phyloP scores from a whole-genome alignment of 2,113 vertebrate genomes.

The Pandion haliaetus region DNA sequence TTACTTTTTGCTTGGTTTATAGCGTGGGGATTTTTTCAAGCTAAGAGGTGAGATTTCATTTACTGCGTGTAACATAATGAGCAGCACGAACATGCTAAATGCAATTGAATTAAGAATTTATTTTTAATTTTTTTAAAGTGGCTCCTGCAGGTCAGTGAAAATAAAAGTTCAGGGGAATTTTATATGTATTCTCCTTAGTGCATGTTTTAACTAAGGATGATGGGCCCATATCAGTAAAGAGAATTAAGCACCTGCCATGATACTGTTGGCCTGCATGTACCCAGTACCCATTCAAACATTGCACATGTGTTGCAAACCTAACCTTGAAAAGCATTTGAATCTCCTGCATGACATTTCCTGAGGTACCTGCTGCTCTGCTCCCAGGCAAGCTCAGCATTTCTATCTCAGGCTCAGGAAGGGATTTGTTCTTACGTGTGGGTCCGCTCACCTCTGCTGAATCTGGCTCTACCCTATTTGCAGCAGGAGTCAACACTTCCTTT shows the following conservation, averaged over 20 bases:
- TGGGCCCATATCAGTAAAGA: neutral
- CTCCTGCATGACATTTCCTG: neutral
- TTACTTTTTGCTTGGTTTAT: neutral
- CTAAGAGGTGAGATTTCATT: neutral
- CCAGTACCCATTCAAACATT: neutral
- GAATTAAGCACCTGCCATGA: neutral
- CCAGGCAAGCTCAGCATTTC: neutral
- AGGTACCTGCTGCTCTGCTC: neutral
- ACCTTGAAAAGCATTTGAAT: neutral
- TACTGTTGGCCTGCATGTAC: neutral
- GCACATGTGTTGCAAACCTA: neutral
- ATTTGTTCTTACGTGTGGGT: neutral
- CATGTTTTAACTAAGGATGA: neutral
- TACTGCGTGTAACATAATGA: neutral
- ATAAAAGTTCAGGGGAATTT: neutral
- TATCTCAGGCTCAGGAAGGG: neutral
- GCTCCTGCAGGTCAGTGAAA: neutral
- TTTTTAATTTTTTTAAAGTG: neutral
- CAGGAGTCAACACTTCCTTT: neutral
- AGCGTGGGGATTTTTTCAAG: neutral
- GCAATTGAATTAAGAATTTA: neutral
- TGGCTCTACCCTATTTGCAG: neutral
- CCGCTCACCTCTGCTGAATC: rapidly evolving
- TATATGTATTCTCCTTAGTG: neutral
- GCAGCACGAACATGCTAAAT: neutral